These are phyloP conservation scores for Mastomys natalensis DNA, from an alignment of 2,113 vertebrate species.

Conservation along the genomic window DNA sequence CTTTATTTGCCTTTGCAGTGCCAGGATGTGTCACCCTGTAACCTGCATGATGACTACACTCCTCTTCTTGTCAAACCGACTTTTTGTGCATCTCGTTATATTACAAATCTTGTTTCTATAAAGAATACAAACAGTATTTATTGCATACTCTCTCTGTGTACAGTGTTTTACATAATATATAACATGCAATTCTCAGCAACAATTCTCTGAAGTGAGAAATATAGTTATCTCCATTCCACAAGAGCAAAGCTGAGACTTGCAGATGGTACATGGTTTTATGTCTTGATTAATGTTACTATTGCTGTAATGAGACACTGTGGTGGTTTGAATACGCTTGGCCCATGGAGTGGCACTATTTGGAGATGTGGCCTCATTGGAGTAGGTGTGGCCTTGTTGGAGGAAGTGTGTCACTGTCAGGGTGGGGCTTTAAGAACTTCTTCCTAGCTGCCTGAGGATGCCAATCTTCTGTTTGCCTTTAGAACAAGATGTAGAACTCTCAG, in stretches of 20 bases:
- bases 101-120: background rate
- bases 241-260: slow-evolving; percentile 11
- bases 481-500: no score
- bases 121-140: background rate
- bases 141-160: background rate
- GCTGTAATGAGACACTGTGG: no score
- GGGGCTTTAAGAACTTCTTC: no score
- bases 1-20: background rate
- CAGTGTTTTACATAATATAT: background rate
- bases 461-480: no score
- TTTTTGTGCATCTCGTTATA: background rate
- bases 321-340: no score
- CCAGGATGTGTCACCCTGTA: background rate
- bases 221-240: background rate
- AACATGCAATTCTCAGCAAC: background rate
- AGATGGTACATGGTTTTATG: background rate
- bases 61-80: background rate
- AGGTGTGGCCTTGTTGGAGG: no score
- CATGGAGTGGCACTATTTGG: no score
- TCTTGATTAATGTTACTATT: background rate
- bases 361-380: no score
- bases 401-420: no score
- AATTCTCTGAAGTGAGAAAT: background rate
- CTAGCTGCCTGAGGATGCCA: no score
- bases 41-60: background rate